phyloP scores from a whole-genome alignment of 1,140 invertebrate species.

The Pogonognathellus flavescens region DNA sequence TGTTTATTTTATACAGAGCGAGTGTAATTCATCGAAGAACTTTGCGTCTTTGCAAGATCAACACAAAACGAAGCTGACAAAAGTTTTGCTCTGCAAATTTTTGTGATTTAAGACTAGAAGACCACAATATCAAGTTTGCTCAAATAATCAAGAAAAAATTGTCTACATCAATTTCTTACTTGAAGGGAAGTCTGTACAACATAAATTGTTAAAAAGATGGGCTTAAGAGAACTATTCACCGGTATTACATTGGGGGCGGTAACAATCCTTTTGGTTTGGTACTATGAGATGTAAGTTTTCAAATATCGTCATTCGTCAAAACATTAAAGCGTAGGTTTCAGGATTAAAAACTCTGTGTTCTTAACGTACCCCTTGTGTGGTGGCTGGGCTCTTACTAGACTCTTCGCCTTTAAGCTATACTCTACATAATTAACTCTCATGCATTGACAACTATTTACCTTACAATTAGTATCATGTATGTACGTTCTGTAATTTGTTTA shows the following conservation, averaged over 20 bases:
- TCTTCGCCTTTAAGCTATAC: neutral
- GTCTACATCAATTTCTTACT: too few species aligned
- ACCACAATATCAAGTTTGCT: too few species aligned
- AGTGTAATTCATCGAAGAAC: too few species aligned
- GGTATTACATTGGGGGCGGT: slow-evolving; percentile 62
- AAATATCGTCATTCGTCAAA: neutral
- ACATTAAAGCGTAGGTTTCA: neutral
- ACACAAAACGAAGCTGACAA: too few species aligned
- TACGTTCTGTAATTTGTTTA: neutral
- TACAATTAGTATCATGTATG: neutral
- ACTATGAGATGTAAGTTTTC: slow-evolving; percentile 67
- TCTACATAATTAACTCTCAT: slow-evolving; percentile 17
- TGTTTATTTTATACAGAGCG: too few species aligned
- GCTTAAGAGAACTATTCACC: slow-evolving; percentile 59
- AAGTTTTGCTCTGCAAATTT: too few species aligned
- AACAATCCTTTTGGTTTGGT: slow-evolving; percentile 63
- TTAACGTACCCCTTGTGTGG: slow-evolving; percentile 14
- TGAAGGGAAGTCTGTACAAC: neutral
- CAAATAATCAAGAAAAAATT: too few species aligned
- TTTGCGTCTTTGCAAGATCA: too few species aligned
- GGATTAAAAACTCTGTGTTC: neutral
- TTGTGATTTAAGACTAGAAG: too few species aligned
- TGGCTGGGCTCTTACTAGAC: slow-evolving; percentile 5
- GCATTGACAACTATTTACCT: neutral
- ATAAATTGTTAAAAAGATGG: slow-evolving; percentile 53